phyloP scores from a whole-genome alignment of 2,113 vertebrate species.

The Pogona vitticeps region DNA sequence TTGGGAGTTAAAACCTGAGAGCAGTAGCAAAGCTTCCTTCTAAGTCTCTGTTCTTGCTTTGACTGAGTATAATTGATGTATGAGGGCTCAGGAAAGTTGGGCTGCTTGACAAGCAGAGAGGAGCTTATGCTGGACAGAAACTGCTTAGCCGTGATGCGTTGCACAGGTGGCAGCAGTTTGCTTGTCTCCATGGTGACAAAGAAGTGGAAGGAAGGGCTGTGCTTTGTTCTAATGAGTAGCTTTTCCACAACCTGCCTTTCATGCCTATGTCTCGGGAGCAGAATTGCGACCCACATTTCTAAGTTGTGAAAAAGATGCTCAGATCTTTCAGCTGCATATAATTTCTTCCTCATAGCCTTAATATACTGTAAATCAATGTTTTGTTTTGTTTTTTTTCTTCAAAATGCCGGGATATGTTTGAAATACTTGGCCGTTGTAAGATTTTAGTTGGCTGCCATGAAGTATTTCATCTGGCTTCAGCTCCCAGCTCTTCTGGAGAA shows the following conservation, averaged over 20 bases:
- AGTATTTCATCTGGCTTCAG: constrained; percentile 24
- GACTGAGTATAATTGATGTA: background rate
- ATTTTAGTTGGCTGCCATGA: constrained; percentile 1
- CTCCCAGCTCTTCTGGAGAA: constrained; percentile 4
- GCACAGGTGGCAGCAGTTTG: background rate
- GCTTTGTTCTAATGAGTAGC: background rate
- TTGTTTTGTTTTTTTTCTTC: no score
- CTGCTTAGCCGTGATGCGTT: background rate
- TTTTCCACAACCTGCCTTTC: background rate
- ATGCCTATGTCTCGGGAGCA: background rate
- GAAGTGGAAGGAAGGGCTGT: background rate
- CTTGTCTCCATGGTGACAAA: background rate
- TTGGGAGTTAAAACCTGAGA: background rate
- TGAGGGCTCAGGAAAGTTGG: background rate
- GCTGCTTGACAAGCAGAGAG: background rate
- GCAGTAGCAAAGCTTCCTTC: background rate
- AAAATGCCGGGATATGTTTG: constrained; percentile 7
- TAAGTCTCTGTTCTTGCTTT: background rate
- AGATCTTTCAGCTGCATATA: constrained; percentile 2
- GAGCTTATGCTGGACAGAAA: background rate
- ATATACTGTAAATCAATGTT: background rate
- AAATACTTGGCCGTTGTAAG: background rate
- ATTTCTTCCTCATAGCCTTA: background rate
- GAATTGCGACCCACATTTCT: background rate
- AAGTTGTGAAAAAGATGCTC: background rate